Base-by-base conservation (phyloP, 2,888 invertebrate species). In the Hypselothyrea guttata region DNA sequence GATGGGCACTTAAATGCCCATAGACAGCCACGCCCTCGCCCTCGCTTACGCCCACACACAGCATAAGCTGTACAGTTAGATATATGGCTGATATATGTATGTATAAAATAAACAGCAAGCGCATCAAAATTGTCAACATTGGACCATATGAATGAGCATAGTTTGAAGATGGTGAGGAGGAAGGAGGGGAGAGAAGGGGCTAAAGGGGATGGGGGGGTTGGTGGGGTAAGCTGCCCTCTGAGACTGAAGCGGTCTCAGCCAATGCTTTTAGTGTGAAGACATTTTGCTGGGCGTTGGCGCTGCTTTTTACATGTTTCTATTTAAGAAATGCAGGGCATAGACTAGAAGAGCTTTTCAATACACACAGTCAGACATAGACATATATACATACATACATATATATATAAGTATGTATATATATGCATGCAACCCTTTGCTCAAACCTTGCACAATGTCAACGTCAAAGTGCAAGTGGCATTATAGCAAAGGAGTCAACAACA, bases 381-480 rank as follows among this genome's bases (percentile, higher is more conserved):
- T 18, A 41, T 28, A 49, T 33, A 44, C 16, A 56, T 34, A 51
- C 31, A 38, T 27, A 37, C 11, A 47, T 13, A 15, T 28, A 12
- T 13, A 28, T 28, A 49, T 33, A 44, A 13, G 54, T 34, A 51
- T 28, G 35, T 27, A 37, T n/a, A 47, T 13, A 15, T 28, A 12
- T 13, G 16, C 7, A 30, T 8, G 33, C 22, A 49, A 27, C 38
- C 30, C 45, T 54, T 47, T 56, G 13, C 51, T 47, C 54, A 66
- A 55, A 38, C 42, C 61, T 42, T 12, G 46, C 66, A 57, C 67
- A 72, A 66, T 74, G 78, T 81, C 84, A 84, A 77, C 86, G 82
- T 82, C 82, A 78, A 84, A 82, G 82, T 77, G 85, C 79, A 84
- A 79, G 81, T 85, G 84, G 71, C 77, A 82, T 79, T 79, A 79